Evolutionary conservation across 2,113 vertebrate genomes (phyloP).

Genomic region (Hemiprocne comata): DNA sequence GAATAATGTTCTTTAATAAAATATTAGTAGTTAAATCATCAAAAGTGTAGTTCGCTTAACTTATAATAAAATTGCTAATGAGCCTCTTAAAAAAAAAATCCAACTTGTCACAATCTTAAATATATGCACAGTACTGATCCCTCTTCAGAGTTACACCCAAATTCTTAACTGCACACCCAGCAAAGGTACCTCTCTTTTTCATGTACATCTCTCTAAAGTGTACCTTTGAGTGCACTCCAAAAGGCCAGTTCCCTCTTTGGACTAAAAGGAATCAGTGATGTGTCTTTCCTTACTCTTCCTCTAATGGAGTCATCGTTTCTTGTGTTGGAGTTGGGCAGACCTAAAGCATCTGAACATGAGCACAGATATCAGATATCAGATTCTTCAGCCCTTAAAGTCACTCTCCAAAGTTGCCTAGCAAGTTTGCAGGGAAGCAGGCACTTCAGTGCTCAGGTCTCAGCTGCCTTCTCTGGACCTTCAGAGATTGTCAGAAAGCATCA

Average conservation of each 20-base stretch:
- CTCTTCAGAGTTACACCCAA: not conserved
- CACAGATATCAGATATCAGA: too few relatives aligned
- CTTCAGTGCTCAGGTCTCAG: not conserved
- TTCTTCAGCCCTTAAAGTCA: not conserved
- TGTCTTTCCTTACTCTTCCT: not conserved
- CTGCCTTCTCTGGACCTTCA: not conserved
- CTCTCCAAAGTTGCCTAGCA: not conserved
- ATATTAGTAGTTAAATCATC: not conserved
- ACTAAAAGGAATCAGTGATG: not conserved
- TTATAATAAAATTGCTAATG: not conserved
- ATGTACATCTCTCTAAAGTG: not conserved
- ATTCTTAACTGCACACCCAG: not conserved
- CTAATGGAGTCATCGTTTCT: not conserved
- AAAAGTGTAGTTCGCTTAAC: slow-evolving; percentile 12
- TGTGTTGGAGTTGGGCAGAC: not conserved
- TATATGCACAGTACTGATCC: not conserved
- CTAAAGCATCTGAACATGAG: not conserved
- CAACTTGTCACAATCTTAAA: not conserved
- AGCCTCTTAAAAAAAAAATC: not conserved
- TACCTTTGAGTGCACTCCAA: not conserved
- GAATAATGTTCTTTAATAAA: slow-evolving; percentile 28
- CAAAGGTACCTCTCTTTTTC: not conserved
- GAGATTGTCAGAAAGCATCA: not conserved
- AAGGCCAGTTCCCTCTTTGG: not conserved
- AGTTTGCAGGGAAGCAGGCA: not conserved